phyloP scores from a whole-genome alignment of 2,888 invertebrate species.

The Nephrocerus scutellatus region DNA sequence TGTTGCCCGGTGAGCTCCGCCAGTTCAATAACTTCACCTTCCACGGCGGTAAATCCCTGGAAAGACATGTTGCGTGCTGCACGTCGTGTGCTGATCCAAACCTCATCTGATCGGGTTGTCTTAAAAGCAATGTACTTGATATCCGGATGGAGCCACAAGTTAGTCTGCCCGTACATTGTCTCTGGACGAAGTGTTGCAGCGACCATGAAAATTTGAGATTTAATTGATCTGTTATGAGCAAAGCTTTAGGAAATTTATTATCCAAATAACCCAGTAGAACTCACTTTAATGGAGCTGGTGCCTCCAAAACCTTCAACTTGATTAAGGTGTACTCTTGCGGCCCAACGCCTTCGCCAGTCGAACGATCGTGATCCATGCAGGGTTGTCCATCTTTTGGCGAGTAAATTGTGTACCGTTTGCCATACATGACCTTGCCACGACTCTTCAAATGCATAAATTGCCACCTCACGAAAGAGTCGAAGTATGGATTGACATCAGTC shows the following conservation, averaged over 20 bases:
- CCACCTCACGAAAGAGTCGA: conserved; percentile 96
- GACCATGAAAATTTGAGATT: conserved; percentile 55
- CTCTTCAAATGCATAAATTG: conserved; percentile 82
- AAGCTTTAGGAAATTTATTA: not conserved
- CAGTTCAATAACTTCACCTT: conserved; percentile 70
- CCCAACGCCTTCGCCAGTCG: conserved; percentile 93
- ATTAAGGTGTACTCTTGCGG: conserved; percentile 97
- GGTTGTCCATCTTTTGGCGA: conserved; percentile 96
- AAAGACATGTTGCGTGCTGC: conserved; percentile 94
- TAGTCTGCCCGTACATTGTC: conserved; percentile 99
- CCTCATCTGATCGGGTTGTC: conserved; percentile 59
- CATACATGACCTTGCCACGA: conserved; percentile 87
- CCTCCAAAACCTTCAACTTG: conserved; percentile 75
- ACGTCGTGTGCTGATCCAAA: conserved; percentile 80
- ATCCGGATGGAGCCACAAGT: conserved; percentile 96
- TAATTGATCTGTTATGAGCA: not conserved
- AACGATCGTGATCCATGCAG: conserved; percentile 99
- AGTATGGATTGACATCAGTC: conserved; percentile 95
- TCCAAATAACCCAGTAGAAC: no score
- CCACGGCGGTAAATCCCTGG: conserved; percentile 78
- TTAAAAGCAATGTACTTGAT: conserved; percentile 86
- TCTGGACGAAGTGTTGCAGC: conserved; percentile 98
- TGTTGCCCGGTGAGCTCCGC: conserved; percentile 64
- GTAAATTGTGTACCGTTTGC: conserved; percentile 93
- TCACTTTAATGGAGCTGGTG: conserved; percentile 56